Evolutionary conservation across 2,888 invertebrate genomes (phyloP).

Genomic region (Lasioglossum malachurum): DNA sequence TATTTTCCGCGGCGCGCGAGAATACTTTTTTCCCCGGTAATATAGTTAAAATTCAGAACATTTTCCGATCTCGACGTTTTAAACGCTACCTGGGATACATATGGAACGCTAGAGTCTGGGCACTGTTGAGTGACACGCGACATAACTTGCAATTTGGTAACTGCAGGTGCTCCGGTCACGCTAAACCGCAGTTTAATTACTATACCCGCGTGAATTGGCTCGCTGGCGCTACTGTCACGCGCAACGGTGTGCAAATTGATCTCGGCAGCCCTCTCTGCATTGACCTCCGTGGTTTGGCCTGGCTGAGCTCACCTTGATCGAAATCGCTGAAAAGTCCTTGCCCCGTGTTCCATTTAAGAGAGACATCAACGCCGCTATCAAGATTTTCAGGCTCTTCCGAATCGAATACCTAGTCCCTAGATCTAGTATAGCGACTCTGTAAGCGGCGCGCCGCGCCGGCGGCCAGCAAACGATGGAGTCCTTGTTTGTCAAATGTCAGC

Average conservation of each 20-base stretch:
- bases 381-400: not conserved
- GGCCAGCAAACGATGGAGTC: not conserved
- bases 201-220: conserved; percentile 81
- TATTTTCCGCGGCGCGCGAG: not conserved
- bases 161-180: conserved; percentile 81
- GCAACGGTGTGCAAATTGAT: conserved; percentile 81
- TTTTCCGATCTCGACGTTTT: conserved; percentile 48
- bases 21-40: not conserved
- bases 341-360: conserved; percentile 24
- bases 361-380: not conserved
- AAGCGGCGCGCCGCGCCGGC: not conserved
- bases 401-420: not conserved
- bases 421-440: not conserved
- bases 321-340: conserved; percentile 51
- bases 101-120: conserved; percentile 48
- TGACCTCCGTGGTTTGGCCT: conserved; percentile 62
- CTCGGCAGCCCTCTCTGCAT: conserved; percentile 73
- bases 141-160: conserved; percentile 82
- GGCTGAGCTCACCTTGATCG: conserved; percentile 49
- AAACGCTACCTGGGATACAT: conserved; percentile 42
- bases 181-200: conserved; percentile 83
- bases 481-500: conserved; percentile 6
- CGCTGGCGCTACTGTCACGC: conserved; percentile 81
- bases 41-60: conserved; percentile 34
- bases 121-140: conserved; percentile 78